Evolutionary conservation across 1,140 invertebrate genomes (phyloP).

Genomic region (Anoplolepis gracilipes): DNA sequence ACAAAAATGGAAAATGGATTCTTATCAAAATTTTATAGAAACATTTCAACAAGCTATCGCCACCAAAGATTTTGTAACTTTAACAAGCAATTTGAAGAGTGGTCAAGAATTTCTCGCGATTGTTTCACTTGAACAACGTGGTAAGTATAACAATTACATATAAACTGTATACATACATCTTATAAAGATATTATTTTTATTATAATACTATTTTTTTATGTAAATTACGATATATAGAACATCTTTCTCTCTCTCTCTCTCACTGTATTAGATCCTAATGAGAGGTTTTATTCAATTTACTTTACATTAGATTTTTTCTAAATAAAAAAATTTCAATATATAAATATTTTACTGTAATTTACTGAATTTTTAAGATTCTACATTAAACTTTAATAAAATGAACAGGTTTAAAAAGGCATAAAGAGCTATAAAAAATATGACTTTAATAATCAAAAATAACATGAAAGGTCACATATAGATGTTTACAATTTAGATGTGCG

Average conservation of each 20-base stretch:
- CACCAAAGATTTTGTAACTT: slow-evolving; percentile 38
- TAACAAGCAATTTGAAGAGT: slow-evolving; percentile 65
- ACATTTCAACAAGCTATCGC: slow-evolving; percentile 59
- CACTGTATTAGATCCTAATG: background rate
- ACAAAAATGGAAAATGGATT: slow-evolving; percentile 73
- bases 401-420: no score
- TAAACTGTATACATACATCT: background rate
- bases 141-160: slow-evolving; percentile 54
- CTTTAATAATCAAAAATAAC: no score
- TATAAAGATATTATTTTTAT: background rate
- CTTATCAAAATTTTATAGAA: slow-evolving; percentile 68
- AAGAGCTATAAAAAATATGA: no score
- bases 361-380: background rate
- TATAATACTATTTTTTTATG: background rate
- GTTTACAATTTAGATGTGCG: no score
- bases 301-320: background rate
- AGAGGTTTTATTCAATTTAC: background rate
- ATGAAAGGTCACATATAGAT: no score
- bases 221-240: background rate
- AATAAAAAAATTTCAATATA: background rate
- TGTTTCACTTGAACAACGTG: slow-evolving; percentile 67
- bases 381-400: background rate
- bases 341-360: background rate
- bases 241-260: background rate
- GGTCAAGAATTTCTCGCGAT: slow-evolving; percentile 67